Evolutionary conservation across 2,113 vertebrate species (phyloP), one percentile per base, ranked within the genome.

Genomic region (Aspidoscelis tigris): DNA sequence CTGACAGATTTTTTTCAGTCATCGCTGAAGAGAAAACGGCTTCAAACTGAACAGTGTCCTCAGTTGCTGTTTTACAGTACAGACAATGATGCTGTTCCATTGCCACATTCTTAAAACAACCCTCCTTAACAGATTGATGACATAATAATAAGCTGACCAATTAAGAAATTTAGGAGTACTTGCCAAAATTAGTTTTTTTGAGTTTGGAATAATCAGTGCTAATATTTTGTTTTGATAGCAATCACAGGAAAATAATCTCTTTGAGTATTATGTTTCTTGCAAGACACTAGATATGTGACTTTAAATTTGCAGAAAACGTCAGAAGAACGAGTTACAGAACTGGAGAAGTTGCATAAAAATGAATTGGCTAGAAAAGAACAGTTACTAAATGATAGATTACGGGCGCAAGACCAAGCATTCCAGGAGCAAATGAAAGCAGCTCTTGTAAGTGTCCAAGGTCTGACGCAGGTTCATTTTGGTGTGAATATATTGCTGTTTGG

Each of bases 311-410:
- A 99, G 98, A 99, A 97, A 87, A 97, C 97, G 65, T 97, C 97
- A 69, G 98, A 99, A 86, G 96, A 97, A 55, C 95, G 88, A 22
- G 93, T 98, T 66, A 90, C 95, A 87, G 95, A 97, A 78, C 80
- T 99, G 83, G 97, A 97, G 93, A 96, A 95, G 80, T 80, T 91
- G 74, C 97, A 99, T 89, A 90, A 92, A 84, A 95, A 97, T 86
- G 96, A 96, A 86, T 81, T 99, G 88, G 95, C 94, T 88, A 91
- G 79, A 68, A 99, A 97, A 95, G 98, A 99, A 82, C 93, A 95
- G 83, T 97, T 99, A 85, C 88, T 97, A 39, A 94, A 71, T 43
- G 92, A 92, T 80, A 95, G 69, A 73, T 86, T 97, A 80, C 84
- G 94, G 76, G 83, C 78, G 6, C 94, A 90, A 83, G 96, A 97